Evolutionary conservation across 2,888 invertebrate genomes (phyloP), one percentile per base, ranked within the genome.

Genomic region (Hoplodrina blanda): DNA sequence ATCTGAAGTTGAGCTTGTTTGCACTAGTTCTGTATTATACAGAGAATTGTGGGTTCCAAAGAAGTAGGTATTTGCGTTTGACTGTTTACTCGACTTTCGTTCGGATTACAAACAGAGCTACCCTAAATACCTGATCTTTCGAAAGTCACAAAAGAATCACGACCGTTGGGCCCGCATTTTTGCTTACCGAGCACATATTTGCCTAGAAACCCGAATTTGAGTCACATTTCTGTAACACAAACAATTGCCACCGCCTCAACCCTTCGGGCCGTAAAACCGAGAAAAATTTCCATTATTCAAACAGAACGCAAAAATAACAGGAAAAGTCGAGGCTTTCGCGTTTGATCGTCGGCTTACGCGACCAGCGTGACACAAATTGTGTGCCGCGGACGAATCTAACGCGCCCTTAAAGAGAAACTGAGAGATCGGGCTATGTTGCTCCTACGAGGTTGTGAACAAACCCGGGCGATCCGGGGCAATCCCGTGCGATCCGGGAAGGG

Each of bases 271-370:
- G 69, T 82, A 70, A 75, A 82, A 69, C 67, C 66, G 64, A 67
- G 76, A 79, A 81, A 82, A 78, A 79, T 30, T 53, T 81, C 76
- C 76, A 82, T 81, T 81, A 82, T 79, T 79, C 76, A 82, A 81
- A 83, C 80, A 69, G 61, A 69, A 81, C 68, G 68, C 62, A 70
- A 61, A 63, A 76, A 81, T 81, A 77, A 83, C 72, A 67, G 71
- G 80, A 79, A 82, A 80, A 79, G 63, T 75, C 50, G 63, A 65
- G 66, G 59, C 67, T 61, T 66, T 64, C 59, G 65, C 82, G 68
- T 79, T 79, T 75, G 75, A 72, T 80, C 67, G 80, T 20, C 17
- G 71, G 79, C 70, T 82, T 75, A 75, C 54, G 65, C 52, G 64
- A 77, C 77, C 67, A 62, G 67, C 54, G 54, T 55, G 56, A 55